A percentile compares a stretch with the other conserved stretches of the same genome.
phyloP scores from a whole-genome alignment of 2,797 vertebrate species.

The Neoniphon sammara region DNA sequence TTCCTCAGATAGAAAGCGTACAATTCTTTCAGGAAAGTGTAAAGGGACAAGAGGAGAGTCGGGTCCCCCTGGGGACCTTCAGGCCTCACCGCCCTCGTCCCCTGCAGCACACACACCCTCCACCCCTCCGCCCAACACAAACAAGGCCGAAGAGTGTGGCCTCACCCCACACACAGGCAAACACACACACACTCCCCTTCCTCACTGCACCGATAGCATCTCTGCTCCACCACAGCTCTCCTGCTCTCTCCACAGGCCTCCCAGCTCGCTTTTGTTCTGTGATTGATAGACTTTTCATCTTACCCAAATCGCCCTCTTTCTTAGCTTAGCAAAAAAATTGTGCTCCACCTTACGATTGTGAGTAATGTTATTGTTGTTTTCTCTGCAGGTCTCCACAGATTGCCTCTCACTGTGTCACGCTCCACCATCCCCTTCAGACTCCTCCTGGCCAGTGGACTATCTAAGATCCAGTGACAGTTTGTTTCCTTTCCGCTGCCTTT shows the following conservation, averaged over 20 bases:
- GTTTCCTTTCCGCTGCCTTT: constrained; percentile 19
- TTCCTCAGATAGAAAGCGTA: constrained; percentile 89
- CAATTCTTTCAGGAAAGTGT: constrained; percentile 87
- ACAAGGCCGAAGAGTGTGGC: constrained; percentile 67
- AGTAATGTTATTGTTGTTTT: constrained; percentile 16
- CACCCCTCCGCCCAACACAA: constrained; percentile 81
- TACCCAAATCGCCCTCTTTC: constrained; percentile 45
- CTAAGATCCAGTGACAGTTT: constrained; percentile 83
- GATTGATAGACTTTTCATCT: constrained; percentile 69
- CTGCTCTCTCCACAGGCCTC: constrained; percentile 66
- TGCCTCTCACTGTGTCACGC: constrained; percentile 87
- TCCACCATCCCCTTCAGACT: constrained; percentile 82
- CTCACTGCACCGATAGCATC: constrained; percentile 78
- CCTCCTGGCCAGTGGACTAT: constrained; percentile 84
- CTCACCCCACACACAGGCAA: constrained; percentile 54
- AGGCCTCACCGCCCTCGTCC: constrained; percentile 76
- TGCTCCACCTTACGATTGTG: constrained; percentile 52
- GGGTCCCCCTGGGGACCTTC: constrained; percentile 73
- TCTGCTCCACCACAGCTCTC: constrained; percentile 63
- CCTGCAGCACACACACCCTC: constrained; percentile 70
- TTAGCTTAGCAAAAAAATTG: constrained; percentile 28
- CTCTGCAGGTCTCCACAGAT: constrained; percentile 88
- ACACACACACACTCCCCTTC: constrained; percentile 67
- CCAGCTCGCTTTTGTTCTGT: constrained; percentile 74
- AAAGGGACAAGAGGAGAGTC: constrained; percentile 81